Evolutionary conservation across 2,797 vertebrate genomes (phyloP).

Genomic region (Oceanodroma leucorhoa): DNA sequence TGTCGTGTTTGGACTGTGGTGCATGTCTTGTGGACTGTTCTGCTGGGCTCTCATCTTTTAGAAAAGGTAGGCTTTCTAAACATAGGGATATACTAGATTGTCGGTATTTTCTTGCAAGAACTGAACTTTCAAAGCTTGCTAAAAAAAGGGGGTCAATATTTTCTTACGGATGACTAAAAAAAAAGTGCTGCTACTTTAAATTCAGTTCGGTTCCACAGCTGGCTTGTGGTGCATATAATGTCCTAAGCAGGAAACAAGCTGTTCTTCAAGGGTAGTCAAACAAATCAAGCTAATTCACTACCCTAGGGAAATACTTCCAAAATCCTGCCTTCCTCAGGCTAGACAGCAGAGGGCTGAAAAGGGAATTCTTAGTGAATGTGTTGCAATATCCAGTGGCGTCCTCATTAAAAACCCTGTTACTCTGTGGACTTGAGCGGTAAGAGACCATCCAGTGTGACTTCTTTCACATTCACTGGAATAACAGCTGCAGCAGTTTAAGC

Average conservation of each 20-base stretch:
- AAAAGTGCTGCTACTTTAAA: not conserved
- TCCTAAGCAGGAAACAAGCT: not conserved
- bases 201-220: not conserved
- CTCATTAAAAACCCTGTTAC: not conserved
- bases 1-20: not conserved
- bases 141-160: not conserved
- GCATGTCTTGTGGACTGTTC: not conserved
- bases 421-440: not conserved
- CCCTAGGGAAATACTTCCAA: not conserved
- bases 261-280: not conserved
- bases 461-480: not conserved
- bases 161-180: not conserved
- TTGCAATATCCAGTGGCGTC: not conserved
- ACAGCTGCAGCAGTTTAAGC: not conserved
- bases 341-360: not conserved
- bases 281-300: not conserved
- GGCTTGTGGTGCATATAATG: fast-evolving
- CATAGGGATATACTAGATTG: not conserved
- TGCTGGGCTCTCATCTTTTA: not conserved
- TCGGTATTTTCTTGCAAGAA: not conserved
- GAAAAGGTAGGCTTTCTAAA: not conserved
- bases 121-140: not conserved
- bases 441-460: not conserved
- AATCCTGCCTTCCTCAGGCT: not conserved
- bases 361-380: not conserved